Base-by-base conservation (phyloP, 2,797 vertebrate species). In the Dryobates pubescens region DNA sequence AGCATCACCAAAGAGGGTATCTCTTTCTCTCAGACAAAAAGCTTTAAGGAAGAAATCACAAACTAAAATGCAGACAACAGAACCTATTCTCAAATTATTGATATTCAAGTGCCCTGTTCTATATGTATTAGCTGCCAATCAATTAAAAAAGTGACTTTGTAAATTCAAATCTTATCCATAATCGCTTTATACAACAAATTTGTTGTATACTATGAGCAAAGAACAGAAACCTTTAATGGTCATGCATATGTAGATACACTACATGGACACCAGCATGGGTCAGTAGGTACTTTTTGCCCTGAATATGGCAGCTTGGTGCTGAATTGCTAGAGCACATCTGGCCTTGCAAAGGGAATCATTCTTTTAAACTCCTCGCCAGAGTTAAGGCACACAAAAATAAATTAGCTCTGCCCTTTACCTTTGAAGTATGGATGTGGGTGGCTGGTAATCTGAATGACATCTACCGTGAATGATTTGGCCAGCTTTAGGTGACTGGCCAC, bases 401-500 rank as follows among this genome's bases (percentile, higher is more conserved):
- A 73, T 59, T 49, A 65, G 8, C 49, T 74, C 23, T 61, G 62
- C 22, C 27, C 45, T 82, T 59, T 65, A 22, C 29, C 61, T 90
- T 72, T 57, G 69, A 80, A 59, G 72, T 36, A 36, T 1, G 45
- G 43, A 14, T 4, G 24, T 6, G 57, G 7, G 38, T 18, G 22
- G 16, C 67, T 74, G 20, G 22, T 49, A 67, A 27, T 54, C 43
- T 45, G 24, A 26, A 22, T 43, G 53, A 77, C 74, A 30, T 16
- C 9, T 56, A 10, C 29, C 49, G 24, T 30, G 58, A 85, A 13
- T 23, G 53, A 36, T 43, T 71, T 41, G 19, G 30, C 45, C 64
- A 79, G 2, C 10, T 69, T 90, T 12, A 71, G 86, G 43, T 19
- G 58, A 91, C 20, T 67, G 67, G 92, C 97, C 97, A 38, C 97